Base-by-base conservation (phyloP, 2,113 vertebrate species). In the Spea multiplicata region DNA sequence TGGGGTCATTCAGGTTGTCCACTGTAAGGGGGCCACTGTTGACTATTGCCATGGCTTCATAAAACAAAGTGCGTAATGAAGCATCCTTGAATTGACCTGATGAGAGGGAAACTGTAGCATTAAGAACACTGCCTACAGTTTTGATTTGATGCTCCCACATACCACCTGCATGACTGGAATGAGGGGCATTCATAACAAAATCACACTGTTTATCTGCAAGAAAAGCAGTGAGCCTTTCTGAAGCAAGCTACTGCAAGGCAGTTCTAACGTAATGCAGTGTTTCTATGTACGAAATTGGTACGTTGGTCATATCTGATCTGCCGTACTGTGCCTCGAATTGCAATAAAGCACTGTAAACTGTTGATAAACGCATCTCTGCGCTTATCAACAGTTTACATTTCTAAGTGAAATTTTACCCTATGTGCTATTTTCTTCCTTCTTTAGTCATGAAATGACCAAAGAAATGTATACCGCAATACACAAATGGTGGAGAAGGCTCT, bases 31-130 rank as follows among this genome's bases (percentile, higher is more conserved):
- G 64, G 64, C 3, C 64, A 30, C 30, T 30, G n/a, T n/a, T n/a
- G 9, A 17, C 64, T 66, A 44, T 66, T 66, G 50, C 50, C 66
- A 67, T 67, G 12, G 66, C 66, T 67, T 67, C 66, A 46, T 46
- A 67, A 66, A 66, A 66, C 17, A 66, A n/a, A 66, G 64, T 66
- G 6, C 64, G 8, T 17, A 66, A 8, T 17, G 64, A 66, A 66
- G 64, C 64, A 66, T 66, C 64, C 8, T 66, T 17, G 14, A 66
- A 2, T 44, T 17, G 3, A 17, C 64, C 64, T 17, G 64, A n/a
- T 17, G 14, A 17, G 7, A 17, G 64, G 7, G 14, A 17, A 5
- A 30, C 14, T 8, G 17, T 17, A 66, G n/a, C 16, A 17, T 44
- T 66, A 8, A 66, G 64, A 8, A 66, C 64, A 8, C 64, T 66